Evolutionary conservation across 2,797 vertebrate species (phyloP).

Genomic region (Sebastiscus albofasciatus): DNA sequence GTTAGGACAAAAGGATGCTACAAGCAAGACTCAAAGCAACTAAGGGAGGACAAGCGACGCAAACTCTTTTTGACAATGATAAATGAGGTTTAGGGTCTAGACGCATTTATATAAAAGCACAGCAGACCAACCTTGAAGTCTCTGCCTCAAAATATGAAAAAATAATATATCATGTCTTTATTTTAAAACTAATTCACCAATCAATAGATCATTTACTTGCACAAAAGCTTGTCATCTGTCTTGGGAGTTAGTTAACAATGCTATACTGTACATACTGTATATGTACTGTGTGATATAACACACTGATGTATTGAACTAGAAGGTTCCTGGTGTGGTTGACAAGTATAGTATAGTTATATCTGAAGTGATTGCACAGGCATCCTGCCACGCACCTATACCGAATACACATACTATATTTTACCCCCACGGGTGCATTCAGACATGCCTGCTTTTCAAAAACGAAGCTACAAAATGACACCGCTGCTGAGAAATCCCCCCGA

Average conservation of each 20-base stretch:
- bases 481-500: slow-evolving; percentile 10
- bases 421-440: neutral
- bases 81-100: neutral
- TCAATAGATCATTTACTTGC: neutral
- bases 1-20: too few species aligned
- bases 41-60: neutral
- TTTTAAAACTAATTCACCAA: neutral
- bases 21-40: neutral
- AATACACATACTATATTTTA: neutral
- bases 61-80: neutral
- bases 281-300: neutral
- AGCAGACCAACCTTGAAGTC: neutral
- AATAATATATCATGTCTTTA: neutral
- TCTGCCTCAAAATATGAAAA: neutral
- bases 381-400: neutral
- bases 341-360: too few species aligned
- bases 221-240: neutral
- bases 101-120: neutral
- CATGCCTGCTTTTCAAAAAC: slow-evolving; percentile 9
- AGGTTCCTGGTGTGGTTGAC: too few species aligned
- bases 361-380: neutral
- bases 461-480: slow-evolving; percentile 7
- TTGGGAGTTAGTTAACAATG: neutral
- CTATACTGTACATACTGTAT: neutral
- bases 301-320: neutral